These are phyloP conservation scores for Phymanthus crucifer DNA, from an alignment of 92 coral and sea anemone species.

Conservation along the genomic window DNA sequence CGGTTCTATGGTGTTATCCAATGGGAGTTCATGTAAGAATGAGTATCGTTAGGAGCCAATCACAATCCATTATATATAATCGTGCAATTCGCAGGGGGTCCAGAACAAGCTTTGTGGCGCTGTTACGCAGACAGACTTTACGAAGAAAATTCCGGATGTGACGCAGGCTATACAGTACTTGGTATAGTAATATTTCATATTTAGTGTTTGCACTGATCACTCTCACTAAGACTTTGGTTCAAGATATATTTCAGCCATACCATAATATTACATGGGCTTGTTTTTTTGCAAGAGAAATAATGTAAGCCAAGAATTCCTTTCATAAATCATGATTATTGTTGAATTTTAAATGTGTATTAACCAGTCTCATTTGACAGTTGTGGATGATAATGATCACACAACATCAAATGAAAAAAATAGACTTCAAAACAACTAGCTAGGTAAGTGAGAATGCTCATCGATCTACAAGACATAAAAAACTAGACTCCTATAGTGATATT, in stretches of 20 bases:
- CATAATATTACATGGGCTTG: background rate
- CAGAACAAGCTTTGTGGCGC: too few relatives aligned
- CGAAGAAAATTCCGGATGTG: too few relatives aligned
- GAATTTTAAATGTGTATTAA: background rate
- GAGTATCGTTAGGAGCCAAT: too few relatives aligned
- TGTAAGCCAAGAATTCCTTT: background rate
- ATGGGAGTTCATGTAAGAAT: too few relatives aligned
- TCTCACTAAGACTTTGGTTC: background rate
- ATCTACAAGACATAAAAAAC: constrained; percentile 42
- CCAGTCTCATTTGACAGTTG: background rate
- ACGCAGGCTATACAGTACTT: too few relatives aligned
- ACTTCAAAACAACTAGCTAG: constrained; percentile 24
- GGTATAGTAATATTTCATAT: background rate
- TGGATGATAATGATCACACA: background rate
- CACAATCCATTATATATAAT: too few relatives aligned
- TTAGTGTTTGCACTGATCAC: background rate
- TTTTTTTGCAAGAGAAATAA: background rate
- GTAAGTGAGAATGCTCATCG: constrained; percentile 9
- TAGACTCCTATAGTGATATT: constrained; percentile 2
- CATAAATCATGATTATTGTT: background rate
- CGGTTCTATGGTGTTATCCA: too few relatives aligned
- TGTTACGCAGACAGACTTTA: too few relatives aligned
- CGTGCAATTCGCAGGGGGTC: too few relatives aligned
- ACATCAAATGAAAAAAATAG: constrained; percentile 14
- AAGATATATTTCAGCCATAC: background rate